Conservation (phyloP, 2,113 vertebrate genomes). For the Chaetops frenatus region DNA sequence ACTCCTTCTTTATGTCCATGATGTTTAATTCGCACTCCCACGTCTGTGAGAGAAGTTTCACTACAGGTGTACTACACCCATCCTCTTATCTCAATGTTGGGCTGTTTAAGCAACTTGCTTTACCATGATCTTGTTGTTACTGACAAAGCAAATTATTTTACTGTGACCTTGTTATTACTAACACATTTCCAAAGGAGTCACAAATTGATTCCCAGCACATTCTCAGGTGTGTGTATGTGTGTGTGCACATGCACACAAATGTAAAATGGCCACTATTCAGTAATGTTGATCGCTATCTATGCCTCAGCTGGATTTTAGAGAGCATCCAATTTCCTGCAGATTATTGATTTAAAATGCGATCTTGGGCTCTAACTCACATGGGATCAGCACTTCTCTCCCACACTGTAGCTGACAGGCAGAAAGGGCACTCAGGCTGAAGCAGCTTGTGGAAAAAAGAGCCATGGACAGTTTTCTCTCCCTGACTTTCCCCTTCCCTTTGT, state of each 20-base stretch:
- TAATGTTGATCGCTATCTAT: background rate
- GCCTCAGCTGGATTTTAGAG: constrained; percentile 8
- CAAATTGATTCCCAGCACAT: background rate
- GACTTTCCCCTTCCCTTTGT: background rate
- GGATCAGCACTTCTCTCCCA: background rate
- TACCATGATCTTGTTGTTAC: background rate
- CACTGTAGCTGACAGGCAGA: background rate
- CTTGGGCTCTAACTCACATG: background rate
- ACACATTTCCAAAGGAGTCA: background rate
- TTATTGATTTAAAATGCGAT: background rate
- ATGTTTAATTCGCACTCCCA: background rate
- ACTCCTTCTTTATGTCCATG: background rate
- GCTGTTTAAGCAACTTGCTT: background rate
- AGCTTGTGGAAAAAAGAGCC: background rate
- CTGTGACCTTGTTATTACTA: background rate
- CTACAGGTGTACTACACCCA: background rate
- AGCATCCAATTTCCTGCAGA: background rate
- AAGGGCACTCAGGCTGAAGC: background rate
- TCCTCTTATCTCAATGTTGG: background rate
- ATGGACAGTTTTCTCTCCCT: background rate
- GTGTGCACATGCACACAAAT: background rate
- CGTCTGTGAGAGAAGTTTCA: background rate
- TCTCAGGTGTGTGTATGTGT: background rate
- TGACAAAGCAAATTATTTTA: background rate
- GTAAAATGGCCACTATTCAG: background rate